Evolutionary conservation across 2,113 vertebrate species (phyloP).

Genomic region (Physeter macrocephalus): DNA sequence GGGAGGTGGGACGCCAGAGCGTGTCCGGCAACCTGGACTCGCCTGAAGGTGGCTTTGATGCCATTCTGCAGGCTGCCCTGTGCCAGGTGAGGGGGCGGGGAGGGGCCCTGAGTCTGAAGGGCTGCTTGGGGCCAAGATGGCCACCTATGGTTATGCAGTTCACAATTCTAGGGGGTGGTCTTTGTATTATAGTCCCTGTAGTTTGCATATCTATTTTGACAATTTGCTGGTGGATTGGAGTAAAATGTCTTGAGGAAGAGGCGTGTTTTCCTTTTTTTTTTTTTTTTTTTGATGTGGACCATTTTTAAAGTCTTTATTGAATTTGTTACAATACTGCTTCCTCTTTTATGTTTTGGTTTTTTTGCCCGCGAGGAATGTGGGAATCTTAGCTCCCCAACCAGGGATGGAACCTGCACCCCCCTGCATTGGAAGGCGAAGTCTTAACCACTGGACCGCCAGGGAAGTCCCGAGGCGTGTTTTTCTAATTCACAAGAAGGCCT

Average conservation of each 20-base stretch:
- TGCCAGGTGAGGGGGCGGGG: slow-evolving; percentile 77
- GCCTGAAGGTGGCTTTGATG: slow-evolving; percentile 85
- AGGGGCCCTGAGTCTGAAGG: neutral
- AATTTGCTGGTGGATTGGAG: neutral
- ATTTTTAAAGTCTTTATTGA: no score
- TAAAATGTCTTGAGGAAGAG: neutral
- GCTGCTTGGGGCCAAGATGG: neutral
- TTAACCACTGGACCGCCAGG: no score
- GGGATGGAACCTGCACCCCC: no score
- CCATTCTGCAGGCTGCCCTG: slow-evolving; percentile 84
- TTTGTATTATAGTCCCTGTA: neutral
- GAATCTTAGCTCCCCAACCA: no score
- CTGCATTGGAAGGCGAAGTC: no score
- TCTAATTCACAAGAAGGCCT: neutral
- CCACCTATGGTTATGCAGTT: neutral
- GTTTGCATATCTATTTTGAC: neutral
- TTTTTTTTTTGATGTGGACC: no score
- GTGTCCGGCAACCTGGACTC: slow-evolving; percentile 86
- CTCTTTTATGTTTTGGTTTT: no score
- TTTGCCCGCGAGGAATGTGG: no score
- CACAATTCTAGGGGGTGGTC: neutral
- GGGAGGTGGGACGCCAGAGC: slow-evolving; percentile 79
- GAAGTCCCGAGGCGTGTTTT: neutral
- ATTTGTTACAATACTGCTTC: no score
- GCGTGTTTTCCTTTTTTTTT: neutral